Conservation (phyloP, 1,140 invertebrate species). For the Drosophila lowei region DNA sequence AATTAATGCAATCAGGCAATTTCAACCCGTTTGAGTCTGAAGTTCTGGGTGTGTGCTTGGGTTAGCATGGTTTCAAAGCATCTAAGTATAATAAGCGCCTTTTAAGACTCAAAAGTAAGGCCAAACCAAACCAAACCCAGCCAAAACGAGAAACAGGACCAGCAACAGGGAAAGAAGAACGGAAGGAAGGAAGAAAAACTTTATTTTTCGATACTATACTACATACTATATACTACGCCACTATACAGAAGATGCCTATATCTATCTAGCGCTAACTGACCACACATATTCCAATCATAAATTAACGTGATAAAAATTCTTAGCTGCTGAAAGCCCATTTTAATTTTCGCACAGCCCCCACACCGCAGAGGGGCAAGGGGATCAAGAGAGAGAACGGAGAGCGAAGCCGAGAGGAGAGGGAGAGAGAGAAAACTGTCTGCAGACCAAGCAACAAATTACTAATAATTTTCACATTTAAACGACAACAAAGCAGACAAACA, state of each 20-base stretch:
- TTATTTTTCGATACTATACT: conserved; percentile 57
- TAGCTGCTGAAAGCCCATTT: conserved; percentile 62
- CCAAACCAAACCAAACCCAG: conserved; percentile 2
- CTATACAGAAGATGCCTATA: conserved; percentile 30
- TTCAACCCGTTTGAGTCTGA: conserved; percentile 51
- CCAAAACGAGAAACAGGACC: not conserved
- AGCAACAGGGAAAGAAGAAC: not conserved
- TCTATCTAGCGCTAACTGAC: conserved; percentile 28
- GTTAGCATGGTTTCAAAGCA: conserved; percentile 56
- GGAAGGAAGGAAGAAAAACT: conserved; percentile 34
- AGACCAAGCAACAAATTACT: conserved; percentile 72
- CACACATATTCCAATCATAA: conserved; percentile 73
- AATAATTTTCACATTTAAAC: conserved; percentile 78
- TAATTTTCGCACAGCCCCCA: conserved; percentile 43
- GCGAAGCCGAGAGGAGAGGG: not conserved
- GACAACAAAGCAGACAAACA: conserved; percentile 56
- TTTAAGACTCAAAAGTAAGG: not conserved
- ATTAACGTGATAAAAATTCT: conserved; percentile 75
- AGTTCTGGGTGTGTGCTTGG: conserved; percentile 18
- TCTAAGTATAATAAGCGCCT: conserved; percentile 38
- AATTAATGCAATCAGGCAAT: conserved; percentile 80
- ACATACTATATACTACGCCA: conserved; percentile 25
- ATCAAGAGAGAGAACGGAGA: conserved; percentile 21
- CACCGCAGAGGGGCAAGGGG: no score
- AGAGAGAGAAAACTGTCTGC: conserved; percentile 52